A percentile compares a stretch with the other conserved stretches of the same genome.
Conservation (phyloP, 2,113 vertebrate species). For the Plotosus lineatus region DNA sequence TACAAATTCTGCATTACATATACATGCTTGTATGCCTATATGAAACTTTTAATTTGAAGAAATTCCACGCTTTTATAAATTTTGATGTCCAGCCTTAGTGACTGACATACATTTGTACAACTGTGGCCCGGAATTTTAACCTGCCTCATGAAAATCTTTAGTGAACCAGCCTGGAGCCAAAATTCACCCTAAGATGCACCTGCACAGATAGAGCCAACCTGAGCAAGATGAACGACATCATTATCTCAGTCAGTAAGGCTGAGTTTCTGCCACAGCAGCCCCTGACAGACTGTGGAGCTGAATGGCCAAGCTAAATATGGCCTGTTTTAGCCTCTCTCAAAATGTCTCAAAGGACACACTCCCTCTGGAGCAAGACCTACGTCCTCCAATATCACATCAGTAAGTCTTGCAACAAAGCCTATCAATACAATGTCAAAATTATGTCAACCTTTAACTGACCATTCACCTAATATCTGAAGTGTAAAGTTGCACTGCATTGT, state of each 20-base stretch:
- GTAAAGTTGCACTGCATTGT: no score
- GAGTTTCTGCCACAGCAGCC: slow-evolving; percentile 21
- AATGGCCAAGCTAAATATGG: slow-evolving; percentile 21
- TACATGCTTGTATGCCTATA: background rate
- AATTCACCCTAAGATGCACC: slow-evolving; percentile 45
- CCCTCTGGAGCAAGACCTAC: background rate
- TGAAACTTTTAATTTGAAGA: background rate
- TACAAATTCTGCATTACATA: background rate
- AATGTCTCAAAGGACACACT: background rate
- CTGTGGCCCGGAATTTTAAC: slow-evolving; percentile 12
- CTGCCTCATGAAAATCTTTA: slow-evolving; percentile 26
- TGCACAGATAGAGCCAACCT: slow-evolving; percentile 46
- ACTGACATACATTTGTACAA: slow-evolving; percentile 8
- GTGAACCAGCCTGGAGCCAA: slow-evolving; percentile 27
- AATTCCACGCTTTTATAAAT: background rate
- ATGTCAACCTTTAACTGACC: no score
- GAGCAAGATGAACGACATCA: slow-evolving; percentile 54
- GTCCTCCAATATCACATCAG: background rate
- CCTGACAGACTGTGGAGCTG: slow-evolving; percentile 29
- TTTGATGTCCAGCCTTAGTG: background rate
- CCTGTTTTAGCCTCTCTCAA: background rate
- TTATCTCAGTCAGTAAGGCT: slow-evolving; percentile 46
- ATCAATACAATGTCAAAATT: no score
- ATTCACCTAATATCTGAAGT: no score
- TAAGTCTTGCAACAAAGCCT: background rate